Evolutionary conservation across 2,888 invertebrate species (phyloP).

Genomic region (Thyatira batis): DNA sequence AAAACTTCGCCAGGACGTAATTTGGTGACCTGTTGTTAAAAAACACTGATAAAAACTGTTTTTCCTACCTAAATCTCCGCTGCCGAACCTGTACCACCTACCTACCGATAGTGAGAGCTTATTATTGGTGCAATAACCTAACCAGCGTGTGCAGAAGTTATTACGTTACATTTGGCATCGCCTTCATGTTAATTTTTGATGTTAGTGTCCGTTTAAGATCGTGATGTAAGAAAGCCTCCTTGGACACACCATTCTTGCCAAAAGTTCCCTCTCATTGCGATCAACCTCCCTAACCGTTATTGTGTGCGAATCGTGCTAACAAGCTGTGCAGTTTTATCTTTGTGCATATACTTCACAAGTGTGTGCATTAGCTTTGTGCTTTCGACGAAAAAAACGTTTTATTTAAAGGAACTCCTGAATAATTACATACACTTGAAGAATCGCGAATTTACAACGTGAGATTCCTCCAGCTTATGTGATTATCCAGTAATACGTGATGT

Average conservation of each 20-base stretch:
- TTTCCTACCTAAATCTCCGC: constrained; percentile 72
- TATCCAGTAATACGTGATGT: constrained; percentile 57
- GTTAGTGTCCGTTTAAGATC: constrained; percentile 65
- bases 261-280: constrained; percentile 41
- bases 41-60: constrained; percentile 75
- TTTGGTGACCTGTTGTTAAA: constrained; percentile 89
- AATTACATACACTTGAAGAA: constrained; percentile 50
- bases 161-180: constrained; percentile 66
- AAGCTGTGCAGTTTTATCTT: constrained; percentile 78
- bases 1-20: constrained; percentile 96
- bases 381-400: constrained; percentile 66
- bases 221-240: constrained; percentile 56
- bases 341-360: constrained; percentile 74
- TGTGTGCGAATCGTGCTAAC: constrained; percentile 76
- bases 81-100: constrained; percentile 73
- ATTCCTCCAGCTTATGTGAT: constrained; percentile 48
- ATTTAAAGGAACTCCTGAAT: constrained; percentile 51
- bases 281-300: constrained; percentile 59
- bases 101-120: constrained; percentile 40
- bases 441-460: constrained; percentile 5
- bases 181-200: constrained; percentile 64
- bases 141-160: constrained; percentile 74
- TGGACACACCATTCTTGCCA: constrained; percentile 55
- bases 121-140: constrained; percentile 69
- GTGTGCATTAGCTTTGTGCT: constrained; percentile 76